Evolutionary conservation across 2,113 vertebrate species (phyloP), one percentile per base, ranked within the genome.

Genomic region (Polypterus bichir): DNA sequence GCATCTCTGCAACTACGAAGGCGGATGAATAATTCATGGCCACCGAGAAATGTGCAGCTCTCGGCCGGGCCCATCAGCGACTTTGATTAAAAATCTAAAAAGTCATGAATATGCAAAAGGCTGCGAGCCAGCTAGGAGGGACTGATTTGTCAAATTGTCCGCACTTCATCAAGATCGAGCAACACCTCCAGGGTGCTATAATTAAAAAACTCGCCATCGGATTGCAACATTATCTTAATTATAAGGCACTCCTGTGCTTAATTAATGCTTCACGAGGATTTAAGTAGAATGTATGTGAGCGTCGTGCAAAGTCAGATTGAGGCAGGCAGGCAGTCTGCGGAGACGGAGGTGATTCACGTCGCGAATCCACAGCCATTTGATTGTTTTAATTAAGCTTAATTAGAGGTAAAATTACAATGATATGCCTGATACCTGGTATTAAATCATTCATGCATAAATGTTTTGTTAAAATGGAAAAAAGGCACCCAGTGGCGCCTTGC

Each of bases 311-410:
- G 76, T 76, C 74, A 71, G 73, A 60, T 63, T 64, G 46, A 53
- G 47, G 62, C 48, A 59, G 64, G 61, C 58, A 61, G 59, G 52
- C 64, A 53, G 65, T 65, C 56, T 51, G 49, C 9, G 61, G 60
- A 9, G 52, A 49, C 27, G 27, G 76, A 64, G 73, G 75, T 59
- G 79, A 83, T 87, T 86, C 78, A 77, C 82, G 74, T 80, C 73
- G 78, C 83, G 86, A 81, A 89, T 89, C 88, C 58, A 62, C 85
- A 87, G 85, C 88, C 87, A 89, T 94, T 93, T 91, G 83, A 86
- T 86, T 82, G 87, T 92, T 93, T 92, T 92, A 93, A 97, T 97
- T 88, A 92, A 90, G 85, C 86, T 80, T 92, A 94, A 97, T 97
- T 92, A 93, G 88, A 90, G 87, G 89, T 84, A 89, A 83, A 90